Conservation (phyloP, 2,888 invertebrate genomes). For the Hydriomena furcata region DNA sequence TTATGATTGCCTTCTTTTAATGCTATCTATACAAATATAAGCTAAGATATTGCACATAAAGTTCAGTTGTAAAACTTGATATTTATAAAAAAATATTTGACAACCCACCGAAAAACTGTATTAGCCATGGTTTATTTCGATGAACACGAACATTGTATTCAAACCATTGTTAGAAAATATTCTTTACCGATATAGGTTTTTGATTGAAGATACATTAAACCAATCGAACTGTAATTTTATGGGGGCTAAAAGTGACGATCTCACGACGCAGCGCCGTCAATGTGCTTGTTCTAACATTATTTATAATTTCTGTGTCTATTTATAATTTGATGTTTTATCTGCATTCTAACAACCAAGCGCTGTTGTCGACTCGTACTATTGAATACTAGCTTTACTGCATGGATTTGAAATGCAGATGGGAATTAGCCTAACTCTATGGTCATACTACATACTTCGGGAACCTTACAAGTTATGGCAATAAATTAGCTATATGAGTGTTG, state of each 20-base stretch:
- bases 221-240: slow-evolving; percentile 6
- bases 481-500: too few relatives aligned
- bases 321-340: neutral
- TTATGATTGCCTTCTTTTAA: too few relatives aligned
- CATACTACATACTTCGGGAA: too few relatives aligned
- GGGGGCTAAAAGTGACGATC: slow-evolving; percentile 1
- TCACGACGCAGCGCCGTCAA: neutral
- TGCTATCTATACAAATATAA: too few relatives aligned
- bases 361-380: slow-evolving; percentile 1
- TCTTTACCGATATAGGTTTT: neutral
- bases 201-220: neutral
- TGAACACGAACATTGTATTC: neutral
- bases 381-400: too few relatives aligned
- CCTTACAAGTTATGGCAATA: too few relatives aligned
- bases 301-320: slow-evolving; percentile 5
- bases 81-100: neutral
- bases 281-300: slow-evolving; percentile 13
- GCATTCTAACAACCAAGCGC: neutral
- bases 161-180: slow-evolving; percentile 1
- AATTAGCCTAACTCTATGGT: too few relatives aligned
- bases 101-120: slow-evolving; percentile 4
- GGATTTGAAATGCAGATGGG: too few relatives aligned
- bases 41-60: too few relatives aligned
- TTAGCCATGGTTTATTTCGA: slow-evolving; percentile 2
- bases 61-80: too few relatives aligned